Percentiles rank a stretch among this genome's conserved stretches.
Conservation (phyloP, 1,140 invertebrate species). For the Drosophila athabasca region DNA sequence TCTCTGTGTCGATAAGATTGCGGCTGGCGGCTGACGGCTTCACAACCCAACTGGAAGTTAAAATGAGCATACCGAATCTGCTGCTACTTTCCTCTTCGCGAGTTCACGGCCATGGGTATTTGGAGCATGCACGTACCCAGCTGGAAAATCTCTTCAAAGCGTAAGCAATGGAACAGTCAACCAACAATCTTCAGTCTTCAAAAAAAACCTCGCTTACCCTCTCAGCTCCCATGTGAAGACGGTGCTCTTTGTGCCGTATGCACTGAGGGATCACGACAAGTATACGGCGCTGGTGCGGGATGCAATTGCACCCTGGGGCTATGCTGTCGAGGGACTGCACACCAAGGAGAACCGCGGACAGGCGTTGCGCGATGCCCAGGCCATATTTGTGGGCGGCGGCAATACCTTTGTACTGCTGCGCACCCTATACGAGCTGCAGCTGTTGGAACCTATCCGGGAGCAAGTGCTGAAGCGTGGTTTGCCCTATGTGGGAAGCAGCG, state of each 20-base stretch:
- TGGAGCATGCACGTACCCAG: constrained; percentile 88
- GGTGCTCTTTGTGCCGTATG: constrained; percentile 91
- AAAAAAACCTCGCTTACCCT: neutral
- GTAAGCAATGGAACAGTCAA: constrained; percentile 83
- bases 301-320: constrained; percentile 88
- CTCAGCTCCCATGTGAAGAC: constrained; percentile 87
- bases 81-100: constrained; percentile 89
- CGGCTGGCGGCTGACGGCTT: neutral
- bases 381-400: constrained; percentile 91
- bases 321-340: constrained; percentile 87
- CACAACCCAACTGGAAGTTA: neutral
- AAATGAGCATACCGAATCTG: constrained; percentile 80
- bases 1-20: constrained; percentile 34
- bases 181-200: neutral
- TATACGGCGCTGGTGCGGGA: constrained; percentile 87
- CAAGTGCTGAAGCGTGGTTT: constrained; percentile 87
- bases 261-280: constrained; percentile 87
- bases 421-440: constrained; percentile 88
- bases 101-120: constrained; percentile 87
- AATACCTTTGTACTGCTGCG: constrained; percentile 91
- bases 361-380: constrained; percentile 87
- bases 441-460: constrained; percentile 87
- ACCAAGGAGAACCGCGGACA: constrained; percentile 84
- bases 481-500: constrained; percentile 92
- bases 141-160: constrained; percentile 87